A percentile compares a stretch with the other conserved stretches of the same genome.
phyloP scores from a whole-genome alignment of 2,113 vertebrate species.

The Lethenteron reissneri region DNA sequence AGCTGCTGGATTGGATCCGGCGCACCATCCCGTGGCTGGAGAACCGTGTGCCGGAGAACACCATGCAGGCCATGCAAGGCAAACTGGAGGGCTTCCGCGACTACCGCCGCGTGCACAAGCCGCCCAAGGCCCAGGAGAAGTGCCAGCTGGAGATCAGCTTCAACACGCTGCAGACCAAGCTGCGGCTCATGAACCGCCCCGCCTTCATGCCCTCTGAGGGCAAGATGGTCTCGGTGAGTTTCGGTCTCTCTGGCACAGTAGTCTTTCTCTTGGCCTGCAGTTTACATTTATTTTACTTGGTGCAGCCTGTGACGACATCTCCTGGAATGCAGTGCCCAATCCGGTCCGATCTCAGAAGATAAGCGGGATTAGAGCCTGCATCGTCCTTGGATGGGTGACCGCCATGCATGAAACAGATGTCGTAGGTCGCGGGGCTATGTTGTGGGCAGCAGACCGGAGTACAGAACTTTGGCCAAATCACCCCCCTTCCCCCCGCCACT shows the following conservation, averaged over 20 bases:
- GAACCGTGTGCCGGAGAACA: slow-evolving; percentile 40
- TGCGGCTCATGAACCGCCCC: slow-evolving; percentile 82
- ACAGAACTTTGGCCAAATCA: too few species aligned
- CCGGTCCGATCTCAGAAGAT: too few species aligned
- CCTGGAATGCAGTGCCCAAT: too few species aligned
- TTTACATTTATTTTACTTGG: too few species aligned
- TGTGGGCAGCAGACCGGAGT: too few species aligned
- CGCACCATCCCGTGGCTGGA: slow-evolving; percentile 51
- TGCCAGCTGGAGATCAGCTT: slow-evolving; percentile 98
- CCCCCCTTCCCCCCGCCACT: too few species aligned
- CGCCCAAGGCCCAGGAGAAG: slow-evolving; percentile 93
- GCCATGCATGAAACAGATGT: too few species aligned
- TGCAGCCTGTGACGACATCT: too few species aligned
- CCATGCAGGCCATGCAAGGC: slow-evolving; percentile 98
- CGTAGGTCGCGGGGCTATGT: too few species aligned
- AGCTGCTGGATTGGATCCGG: slow-evolving; percentile 51
- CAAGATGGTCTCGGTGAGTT: slow-evolving; percentile 78
- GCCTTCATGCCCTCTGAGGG: slow-evolving; percentile 98
- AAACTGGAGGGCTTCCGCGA: slow-evolving; percentile 94
- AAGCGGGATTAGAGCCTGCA: too few species aligned
- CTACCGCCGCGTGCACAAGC: slow-evolving; percentile 83
- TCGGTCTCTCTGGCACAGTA: not conserved
- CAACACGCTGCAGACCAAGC: slow-evolving; percentile 94
- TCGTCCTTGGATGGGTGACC: too few species aligned
- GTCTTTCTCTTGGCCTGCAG: too few species aligned